Conservation (phyloP, 2,113 vertebrate species). For the Procavia capensis region DNA sequence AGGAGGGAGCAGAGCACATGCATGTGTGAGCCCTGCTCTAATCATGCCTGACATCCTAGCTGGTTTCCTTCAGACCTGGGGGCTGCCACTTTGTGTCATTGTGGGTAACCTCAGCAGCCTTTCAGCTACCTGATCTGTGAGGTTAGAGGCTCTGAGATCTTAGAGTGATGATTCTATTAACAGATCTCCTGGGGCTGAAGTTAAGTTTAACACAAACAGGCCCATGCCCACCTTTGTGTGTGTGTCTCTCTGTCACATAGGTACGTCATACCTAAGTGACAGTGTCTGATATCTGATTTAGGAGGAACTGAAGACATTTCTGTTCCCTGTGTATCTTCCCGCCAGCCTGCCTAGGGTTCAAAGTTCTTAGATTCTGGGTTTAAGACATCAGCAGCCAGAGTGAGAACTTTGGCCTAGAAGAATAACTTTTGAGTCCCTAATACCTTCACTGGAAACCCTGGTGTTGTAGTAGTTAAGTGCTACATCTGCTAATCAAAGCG, state of each 20-base stretch:
- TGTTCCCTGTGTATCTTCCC: background rate
- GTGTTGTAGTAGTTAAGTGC: too few species aligned
- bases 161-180: constrained; percentile 38
- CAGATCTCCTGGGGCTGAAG: background rate
- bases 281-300: background rate
- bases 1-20: rapidly evolving
- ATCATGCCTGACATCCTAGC: background rate
- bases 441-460: too few species aligned
- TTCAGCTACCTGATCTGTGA: background rate
- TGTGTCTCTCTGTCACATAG: background rate
- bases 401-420: background rate
- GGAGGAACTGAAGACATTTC: background rate
- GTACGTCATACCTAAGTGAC: background rate
- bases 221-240: background rate
- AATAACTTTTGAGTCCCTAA: background rate
- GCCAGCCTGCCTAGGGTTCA: background rate
- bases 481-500: too few species aligned
- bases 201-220: background rate
- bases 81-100: background rate
- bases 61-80: background rate
- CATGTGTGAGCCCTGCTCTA: background rate
- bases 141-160: background rate
- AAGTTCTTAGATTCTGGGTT: background rate
- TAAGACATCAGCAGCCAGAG: background rate
- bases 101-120: background rate